Conservation (phyloP, 2,888 invertebrate species). For the Gari tellinella region DNA sequence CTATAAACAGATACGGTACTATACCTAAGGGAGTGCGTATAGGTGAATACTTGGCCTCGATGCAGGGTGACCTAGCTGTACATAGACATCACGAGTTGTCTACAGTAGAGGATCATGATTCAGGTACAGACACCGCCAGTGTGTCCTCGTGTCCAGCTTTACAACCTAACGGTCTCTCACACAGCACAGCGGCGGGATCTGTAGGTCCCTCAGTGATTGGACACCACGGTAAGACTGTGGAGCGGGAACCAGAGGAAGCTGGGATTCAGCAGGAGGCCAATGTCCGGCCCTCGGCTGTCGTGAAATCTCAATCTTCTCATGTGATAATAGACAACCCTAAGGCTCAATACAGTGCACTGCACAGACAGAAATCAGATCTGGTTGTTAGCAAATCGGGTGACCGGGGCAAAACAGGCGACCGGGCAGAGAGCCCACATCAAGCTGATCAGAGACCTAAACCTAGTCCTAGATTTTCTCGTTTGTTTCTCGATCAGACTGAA, state of each 20-base stretch:
- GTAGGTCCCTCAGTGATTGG: conserved; percentile 12
- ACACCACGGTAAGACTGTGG: conserved; percentile 2
- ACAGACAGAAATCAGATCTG: conserved; percentile 81
- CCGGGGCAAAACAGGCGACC: conserved; percentile 26
- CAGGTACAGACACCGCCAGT: conserved; percentile 79
- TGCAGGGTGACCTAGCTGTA: conserved; percentile 85
- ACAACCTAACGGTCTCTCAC: conserved; percentile 53
- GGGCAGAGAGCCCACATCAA: conserved; percentile 35
- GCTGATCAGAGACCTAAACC: conserved; percentile 72
- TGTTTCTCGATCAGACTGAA: conserved; percentile 71
- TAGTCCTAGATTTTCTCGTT: conserved; percentile 77
- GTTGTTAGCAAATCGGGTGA: conserved; percentile 20
- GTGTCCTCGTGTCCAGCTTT: conserved; percentile 71
- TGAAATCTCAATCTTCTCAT: conserved; percentile 82
- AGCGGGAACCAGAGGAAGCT: conserved; percentile 41
- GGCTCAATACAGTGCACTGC: conserved; percentile 75
- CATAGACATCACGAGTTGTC: conserved; percentile 65
- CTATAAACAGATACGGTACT: conserved; percentile 96
- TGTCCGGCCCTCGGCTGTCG: conserved; percentile 79
- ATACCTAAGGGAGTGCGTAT: conserved; percentile 98
- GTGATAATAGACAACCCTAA: conserved; percentile 74
- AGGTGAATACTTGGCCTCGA: conserved; percentile 97
- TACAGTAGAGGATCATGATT: conserved; percentile 76
- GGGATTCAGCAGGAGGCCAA: conserved; percentile 79
- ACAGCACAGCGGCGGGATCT: conserved; percentile 11